phyloP scores from a whole-genome alignment of 2,797 vertebrate species.

The Spinibarbus caldwelli region DNA sequence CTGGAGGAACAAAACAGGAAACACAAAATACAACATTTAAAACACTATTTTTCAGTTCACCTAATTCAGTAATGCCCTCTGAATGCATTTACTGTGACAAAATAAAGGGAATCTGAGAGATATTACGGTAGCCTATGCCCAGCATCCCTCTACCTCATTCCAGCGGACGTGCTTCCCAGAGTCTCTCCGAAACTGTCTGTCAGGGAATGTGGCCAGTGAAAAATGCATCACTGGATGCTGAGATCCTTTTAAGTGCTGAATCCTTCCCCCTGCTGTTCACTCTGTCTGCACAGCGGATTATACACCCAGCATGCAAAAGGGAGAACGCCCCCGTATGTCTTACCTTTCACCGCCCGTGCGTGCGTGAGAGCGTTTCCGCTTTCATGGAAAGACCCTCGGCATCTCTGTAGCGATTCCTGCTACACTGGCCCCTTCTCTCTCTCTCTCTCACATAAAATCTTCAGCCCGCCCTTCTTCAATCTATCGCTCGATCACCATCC shows the following conservation, averaged over 20 bases:
- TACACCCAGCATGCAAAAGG: constrained; percentile 39
- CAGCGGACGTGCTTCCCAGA: constrained; percentile 17
- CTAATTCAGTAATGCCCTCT: not conserved
- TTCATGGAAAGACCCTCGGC: constrained; percentile 48
- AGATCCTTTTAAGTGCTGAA: constrained; percentile 42
- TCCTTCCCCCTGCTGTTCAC: constrained; percentile 49
- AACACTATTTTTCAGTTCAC: not conserved
- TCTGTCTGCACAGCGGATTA: constrained; percentile 51
- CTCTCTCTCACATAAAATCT: constrained; percentile 41
- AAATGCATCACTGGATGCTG: constrained; percentile 30
- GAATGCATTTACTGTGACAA: constrained; percentile 2
- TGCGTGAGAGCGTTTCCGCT: constrained; percentile 43
- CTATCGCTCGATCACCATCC: constrained; percentile 36
- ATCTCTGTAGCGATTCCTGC: constrained; percentile 35
- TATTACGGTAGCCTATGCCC: constrained; percentile 3
- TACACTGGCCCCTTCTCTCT: no score
- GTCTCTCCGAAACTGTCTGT: constrained; percentile 24
- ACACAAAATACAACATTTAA: not conserved
- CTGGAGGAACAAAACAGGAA: not conserved
- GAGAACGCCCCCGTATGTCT: constrained; percentile 48
- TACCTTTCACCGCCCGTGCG: constrained; percentile 50
- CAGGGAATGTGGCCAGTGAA: constrained; percentile 28
- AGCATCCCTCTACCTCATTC: constrained; percentile 32
- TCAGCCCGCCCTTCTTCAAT: constrained; percentile 38
- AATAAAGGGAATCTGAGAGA: constrained; percentile 9